Base-by-base conservation (phyloP, 2,113 vertebrate species). In the Scalopus aquaticus region DNA sequence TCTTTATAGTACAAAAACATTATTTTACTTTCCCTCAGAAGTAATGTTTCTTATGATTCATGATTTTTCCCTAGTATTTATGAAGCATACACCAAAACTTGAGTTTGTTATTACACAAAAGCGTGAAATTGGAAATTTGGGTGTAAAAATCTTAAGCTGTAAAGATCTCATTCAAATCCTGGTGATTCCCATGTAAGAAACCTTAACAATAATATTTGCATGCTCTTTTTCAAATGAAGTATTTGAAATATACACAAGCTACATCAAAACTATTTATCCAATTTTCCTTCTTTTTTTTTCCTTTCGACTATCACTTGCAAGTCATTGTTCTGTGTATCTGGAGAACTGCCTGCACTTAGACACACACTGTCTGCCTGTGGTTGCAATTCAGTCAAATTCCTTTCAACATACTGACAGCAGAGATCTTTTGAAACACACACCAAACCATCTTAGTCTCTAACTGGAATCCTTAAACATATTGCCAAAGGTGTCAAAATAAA, bases 101-200 rank as follows among this genome's bases (percentile, higher is more conserved):
- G 35, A 73, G 9, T 76, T 90, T 83, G 28, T 5, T n/a, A 70
- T 78, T 79, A 90, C 80, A 54, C 80, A 80, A 81, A 92, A 91
- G 79, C 67, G 7, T 77, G 5, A 88, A 90, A 54, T 20, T 81
- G 13, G 46, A 85, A 30, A 12, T 88, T 39, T 74, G n/a, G 11
- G 1, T 72, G 60, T 67, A 88, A 88, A 70, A 91, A 49, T 62
- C 20, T 79, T 88, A 94, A 93, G 4, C 20, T 73, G 64, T 82
- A 82, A 58, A 6, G 7, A 2, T 69, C 8, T 15, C 0, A 72
- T 80, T 84, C 37, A n/a, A 12, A 28, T 1, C n/a, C 19, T 64
- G 12, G 35, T 80, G 78, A 1, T 6, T 72, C 37, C 22, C 37
- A 42, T 22, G 58, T 26, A 28, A 2, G 22, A 73, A 51, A 58